Conservation (phyloP, 2,113 vertebrate genomes). For the Camelus dromedarius region DNA sequence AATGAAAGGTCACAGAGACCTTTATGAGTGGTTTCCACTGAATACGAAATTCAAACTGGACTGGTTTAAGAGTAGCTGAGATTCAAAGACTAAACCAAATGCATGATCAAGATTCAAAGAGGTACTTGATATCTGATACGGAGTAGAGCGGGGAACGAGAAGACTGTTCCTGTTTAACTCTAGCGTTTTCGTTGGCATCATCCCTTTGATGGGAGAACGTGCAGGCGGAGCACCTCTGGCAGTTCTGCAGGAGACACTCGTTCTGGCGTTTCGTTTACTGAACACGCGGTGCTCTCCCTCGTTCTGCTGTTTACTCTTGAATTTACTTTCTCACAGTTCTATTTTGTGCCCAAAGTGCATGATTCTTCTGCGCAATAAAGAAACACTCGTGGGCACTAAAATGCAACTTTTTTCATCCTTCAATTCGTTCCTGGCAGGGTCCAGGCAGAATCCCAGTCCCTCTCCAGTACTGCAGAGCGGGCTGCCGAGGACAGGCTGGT, state of each 20-base stretch:
- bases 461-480: conserved; percentile 17
- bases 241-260: neutral
- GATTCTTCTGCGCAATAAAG: conserved; percentile 29
- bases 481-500: conserved; percentile 40
- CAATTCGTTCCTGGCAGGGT: conserved; percentile 12
- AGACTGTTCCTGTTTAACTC: neutral
- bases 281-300: conserved; percentile 22
- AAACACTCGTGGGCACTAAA: conserved; percentile 19
- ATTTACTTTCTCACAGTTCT: conserved; percentile 48
- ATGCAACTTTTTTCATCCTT: neutral
- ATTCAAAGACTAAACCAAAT: neutral
- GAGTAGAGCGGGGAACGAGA: neutral
- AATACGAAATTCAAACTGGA: neutral
- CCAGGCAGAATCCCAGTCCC: neutral
- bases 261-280: neutral
- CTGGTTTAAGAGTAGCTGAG: neutral
- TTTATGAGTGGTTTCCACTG: neutral
- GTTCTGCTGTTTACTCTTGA: conserved; percentile 31
- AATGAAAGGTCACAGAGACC: neutral
- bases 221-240: neutral
- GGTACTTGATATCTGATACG: neutral
- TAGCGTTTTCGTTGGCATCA: neutral
- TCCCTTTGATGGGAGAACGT: neutral
- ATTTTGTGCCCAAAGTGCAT: conserved; percentile 59
- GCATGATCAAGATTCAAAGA: neutral